Base-by-base conservation (phyloP, 2,797 vertebrate genomes). In the Poliocrania exsul region DNA sequence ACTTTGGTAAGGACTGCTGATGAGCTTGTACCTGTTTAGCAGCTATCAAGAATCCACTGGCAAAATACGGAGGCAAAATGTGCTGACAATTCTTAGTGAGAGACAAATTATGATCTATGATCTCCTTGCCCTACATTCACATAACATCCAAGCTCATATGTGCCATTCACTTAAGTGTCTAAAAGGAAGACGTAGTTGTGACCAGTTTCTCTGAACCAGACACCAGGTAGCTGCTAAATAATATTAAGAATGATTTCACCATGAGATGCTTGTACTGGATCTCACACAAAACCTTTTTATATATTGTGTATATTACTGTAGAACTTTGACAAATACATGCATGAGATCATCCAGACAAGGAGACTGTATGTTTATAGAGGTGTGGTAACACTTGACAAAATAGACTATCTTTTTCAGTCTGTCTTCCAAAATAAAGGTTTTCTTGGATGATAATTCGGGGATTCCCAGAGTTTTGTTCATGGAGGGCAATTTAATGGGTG, bases 401-500 rank as follows among this genome's bases (percentile, higher is more conserved):
- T 0, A 91, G 83, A 89, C 69, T 57, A 74, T 89, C 78, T 81
- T 82, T 82, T 85, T 82, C 71, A 66, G 42, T 64, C 46, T 77
- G 29, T 90, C 82, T 93, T 96, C 84, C 72, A 94, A 96, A 95
- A 85, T 16, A 92, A 94, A 91, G 71, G 80, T 82, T 85, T 86
- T 85, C 60, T 91, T 83, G 64, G 84, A 85, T 13, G 3, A 81
- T 47, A 92, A 65, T 57, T 92, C 11, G 8, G 74, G 53, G 69
- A 44, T 93, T 90, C 77, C 82, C 69, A 65, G 57, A 95, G 53
- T 80, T 91, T 73, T 71, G 61, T 44, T 65, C 53, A 71, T 18
- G 8, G 19, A 83, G 35, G n/a, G 7, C 42, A 91, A 71, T 28
- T 40, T 85, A 67, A 77, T n/a, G 25, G 37, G n/a, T 56, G 50